Evolutionary conservation across 2,113 vertebrate species (phyloP).

Genomic region (Oenanthe melanoleuca): DNA sequence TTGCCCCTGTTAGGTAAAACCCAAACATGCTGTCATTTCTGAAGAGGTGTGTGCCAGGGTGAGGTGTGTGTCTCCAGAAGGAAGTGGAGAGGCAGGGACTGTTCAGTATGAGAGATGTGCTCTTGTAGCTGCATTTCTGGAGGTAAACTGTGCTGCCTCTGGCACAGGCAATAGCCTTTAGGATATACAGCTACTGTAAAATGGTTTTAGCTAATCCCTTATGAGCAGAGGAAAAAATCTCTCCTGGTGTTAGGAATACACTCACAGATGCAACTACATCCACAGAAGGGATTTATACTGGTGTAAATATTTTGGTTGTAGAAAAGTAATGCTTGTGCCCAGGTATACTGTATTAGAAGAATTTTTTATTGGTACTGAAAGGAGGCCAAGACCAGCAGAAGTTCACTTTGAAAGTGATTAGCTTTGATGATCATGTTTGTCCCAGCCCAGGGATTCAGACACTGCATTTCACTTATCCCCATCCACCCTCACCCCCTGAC

Average conservation of each 20-base stretch:
- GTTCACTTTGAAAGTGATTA: not conserved
- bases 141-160: not conserved
- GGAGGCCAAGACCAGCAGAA: not conserved
- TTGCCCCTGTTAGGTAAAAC: not conserved
- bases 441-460: not conserved
- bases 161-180: not conserved
- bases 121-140: not conserved
- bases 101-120: not conserved
- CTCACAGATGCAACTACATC: not conserved
- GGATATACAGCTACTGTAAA: not conserved
- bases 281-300: not conserved
- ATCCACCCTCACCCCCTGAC: fast-evolving
- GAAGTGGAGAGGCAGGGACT: not conserved
- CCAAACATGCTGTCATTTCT: not conserved
- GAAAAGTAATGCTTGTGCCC: not conserved
- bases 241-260: not conserved
- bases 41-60: not conserved
- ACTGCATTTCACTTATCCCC: not conserved
- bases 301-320: not conserved
- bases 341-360: not conserved
- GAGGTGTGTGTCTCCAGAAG: not conserved
- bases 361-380: not conserved
- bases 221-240: not conserved
- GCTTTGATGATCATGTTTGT: not conserved
- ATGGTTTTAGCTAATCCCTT: not conserved